Conservation (phyloP, 2,888 invertebrate species). For the Clivina fossor region DNA sequence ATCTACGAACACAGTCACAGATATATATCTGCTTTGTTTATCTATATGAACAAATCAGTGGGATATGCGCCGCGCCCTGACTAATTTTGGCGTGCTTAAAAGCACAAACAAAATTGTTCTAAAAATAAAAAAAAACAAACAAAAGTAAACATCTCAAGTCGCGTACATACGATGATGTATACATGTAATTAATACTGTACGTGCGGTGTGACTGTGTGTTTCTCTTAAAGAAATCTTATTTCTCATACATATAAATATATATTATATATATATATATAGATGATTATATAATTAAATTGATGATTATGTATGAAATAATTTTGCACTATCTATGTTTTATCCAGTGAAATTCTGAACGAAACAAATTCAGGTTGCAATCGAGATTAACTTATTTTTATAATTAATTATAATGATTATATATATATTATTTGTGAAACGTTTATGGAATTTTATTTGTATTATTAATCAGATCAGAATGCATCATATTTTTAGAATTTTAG, state of each 20-base stretch:
- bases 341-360: conserved; percentile 25
- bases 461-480: conserved; percentile 25
- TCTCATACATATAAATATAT: conserved; percentile 27
- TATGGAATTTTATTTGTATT: conserved; percentile 22
- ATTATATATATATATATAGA: no score
- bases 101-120: no score
- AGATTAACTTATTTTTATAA: conserved; percentile 33
- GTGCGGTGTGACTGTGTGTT: conserved; percentile 31
- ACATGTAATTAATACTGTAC: conserved; percentile 32
- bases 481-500: conserved; percentile 29
- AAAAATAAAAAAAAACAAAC: no score
- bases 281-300: no score
- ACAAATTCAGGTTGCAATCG: conserved; percentile 28
- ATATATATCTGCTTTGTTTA: no score
- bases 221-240: conserved; percentile 16
- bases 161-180: no score
- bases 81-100: no score
- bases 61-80: no score
- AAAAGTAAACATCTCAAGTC: no score
- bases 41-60: no score
- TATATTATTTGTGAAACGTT: conserved; percentile 11
- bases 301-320: conserved; percentile 29
- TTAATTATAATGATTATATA: conserved; percentile 23
- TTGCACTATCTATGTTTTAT: conserved; percentile 28
- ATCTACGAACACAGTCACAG: no score